phyloP scores from a whole-genome alignment of 1,140 invertebrate species.

The Brachionus rubens region DNA sequence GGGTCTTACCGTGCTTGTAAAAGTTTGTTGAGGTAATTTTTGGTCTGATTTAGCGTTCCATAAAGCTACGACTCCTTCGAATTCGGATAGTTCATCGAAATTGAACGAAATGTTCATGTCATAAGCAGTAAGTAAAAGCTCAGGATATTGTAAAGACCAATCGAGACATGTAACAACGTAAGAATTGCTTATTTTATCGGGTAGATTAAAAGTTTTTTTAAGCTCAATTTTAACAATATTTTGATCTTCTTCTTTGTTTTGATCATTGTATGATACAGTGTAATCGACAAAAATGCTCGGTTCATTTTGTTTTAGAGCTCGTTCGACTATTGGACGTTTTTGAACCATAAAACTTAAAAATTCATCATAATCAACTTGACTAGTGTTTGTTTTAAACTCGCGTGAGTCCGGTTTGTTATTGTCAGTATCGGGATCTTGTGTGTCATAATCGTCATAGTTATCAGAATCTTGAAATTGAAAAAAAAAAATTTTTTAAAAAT shows the following conservation, averaged over 20 bases:
- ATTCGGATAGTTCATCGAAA: background rate
- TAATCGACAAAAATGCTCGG: slow-evolving; percentile 34
- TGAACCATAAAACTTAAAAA: slow-evolving; percentile 14
- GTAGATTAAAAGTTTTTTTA: slow-evolving; percentile 12
- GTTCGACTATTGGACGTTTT: slow-evolving; percentile 21
- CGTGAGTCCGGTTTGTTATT: no score
- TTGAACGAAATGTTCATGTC: slow-evolving; percentile 10
- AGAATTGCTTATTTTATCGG: background rate
- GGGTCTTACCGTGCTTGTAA: background rate
- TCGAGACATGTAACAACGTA: slow-evolving; percentile 30
- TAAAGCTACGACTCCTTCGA: slow-evolving; percentile 1
- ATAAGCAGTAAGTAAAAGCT: slow-evolving; percentile 10
- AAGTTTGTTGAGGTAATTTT: slow-evolving; percentile 37
- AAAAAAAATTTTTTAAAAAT: background rate
- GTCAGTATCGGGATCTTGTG: background rate
- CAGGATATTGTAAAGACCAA: slow-evolving; percentile 36
- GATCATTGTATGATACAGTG: background rate
- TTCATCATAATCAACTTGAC: background rate
- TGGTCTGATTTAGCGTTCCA: slow-evolving; percentile 36
- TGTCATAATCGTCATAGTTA: background rate
- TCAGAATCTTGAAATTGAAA: background rate
- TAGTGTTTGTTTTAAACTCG: background rate
- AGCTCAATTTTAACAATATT: slow-evolving; percentile 12
- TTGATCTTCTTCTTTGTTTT: background rate
- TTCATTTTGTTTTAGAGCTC: slow-evolving; percentile 34